Conservation (phyloP, 1,140 invertebrate species). For the Arion vulgaris region DNA sequence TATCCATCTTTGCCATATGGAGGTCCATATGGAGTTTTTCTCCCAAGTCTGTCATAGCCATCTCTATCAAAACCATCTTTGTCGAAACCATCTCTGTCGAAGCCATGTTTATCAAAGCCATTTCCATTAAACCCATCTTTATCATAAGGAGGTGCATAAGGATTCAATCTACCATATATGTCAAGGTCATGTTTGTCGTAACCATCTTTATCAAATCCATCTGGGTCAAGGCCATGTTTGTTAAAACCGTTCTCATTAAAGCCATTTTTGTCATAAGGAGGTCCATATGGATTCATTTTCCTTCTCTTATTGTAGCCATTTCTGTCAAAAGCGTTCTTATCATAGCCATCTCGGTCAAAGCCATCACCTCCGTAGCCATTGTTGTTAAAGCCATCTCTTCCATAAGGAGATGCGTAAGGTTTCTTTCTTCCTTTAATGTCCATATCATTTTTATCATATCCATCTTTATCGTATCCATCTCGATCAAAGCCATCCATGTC, state of each 20-base stretch:
- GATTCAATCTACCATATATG: neutral
- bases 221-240: slow-evolving; percentile 4
- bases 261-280: neutral
- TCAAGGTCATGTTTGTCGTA: slow-evolving; percentile 1
- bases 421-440: slow-evolving; percentile 12
- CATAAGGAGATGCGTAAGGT: neutral
- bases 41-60: neutral
- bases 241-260: slow-evolving; percentile 2
- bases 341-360: slow-evolving; percentile 7
- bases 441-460: neutral
- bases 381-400: neutral
- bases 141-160: neutral
- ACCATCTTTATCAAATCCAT: slow-evolving; percentile 2
- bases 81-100: neutral
- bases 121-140: neutral
- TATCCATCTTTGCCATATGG: neutral
- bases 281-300: neutral
- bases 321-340: slow-evolving; percentile 10
- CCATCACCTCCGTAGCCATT: neutral
- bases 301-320: neutral
- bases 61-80: slow-evolving; percentile 8
- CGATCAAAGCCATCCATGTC: neutral
- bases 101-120: slow-evolving; percentile 9
- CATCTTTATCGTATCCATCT: slow-evolving; percentile 12
- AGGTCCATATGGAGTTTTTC: neutral